phyloP scores from a whole-genome alignment of 2,888 invertebrate species.

The Sycophila texana region DNA sequence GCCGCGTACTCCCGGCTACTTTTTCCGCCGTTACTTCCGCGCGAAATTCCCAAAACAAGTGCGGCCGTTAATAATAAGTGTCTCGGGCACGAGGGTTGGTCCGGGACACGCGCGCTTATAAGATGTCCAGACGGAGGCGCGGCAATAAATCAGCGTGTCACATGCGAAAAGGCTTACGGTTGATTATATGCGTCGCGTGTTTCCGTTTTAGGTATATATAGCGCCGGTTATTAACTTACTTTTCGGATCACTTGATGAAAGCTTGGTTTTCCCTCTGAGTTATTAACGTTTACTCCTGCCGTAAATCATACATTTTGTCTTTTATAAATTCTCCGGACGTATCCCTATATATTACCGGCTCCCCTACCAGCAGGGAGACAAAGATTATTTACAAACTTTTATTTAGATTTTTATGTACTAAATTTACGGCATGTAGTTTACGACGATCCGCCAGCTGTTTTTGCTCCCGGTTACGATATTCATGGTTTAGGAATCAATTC shows the following conservation, averaged over 20 bases:
- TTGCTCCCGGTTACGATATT: too few species aligned
- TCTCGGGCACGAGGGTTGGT: not conserved
- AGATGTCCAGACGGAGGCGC: slow-evolving; percentile 9
- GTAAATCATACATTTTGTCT: not conserved
- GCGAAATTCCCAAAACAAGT: slow-evolving; percentile 10
- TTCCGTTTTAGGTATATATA: not conserved
- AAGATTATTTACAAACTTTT: too few species aligned
- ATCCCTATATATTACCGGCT: too few species aligned
- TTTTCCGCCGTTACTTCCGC: not conserved
- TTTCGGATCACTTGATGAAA: slow-evolving; percentile 6
- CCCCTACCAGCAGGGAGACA: too few species aligned
- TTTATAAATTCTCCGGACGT: slow-evolving; percentile 9
- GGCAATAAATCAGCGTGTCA: slow-evolving; percentile 37
- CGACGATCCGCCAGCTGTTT: too few species aligned
- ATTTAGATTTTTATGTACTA: too few species aligned
- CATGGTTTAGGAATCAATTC: too few species aligned
- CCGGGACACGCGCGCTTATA: slow-evolving; percentile 8
- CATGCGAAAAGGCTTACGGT: slow-evolving; percentile 23
- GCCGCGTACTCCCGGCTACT: too few species aligned
- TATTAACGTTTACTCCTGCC: slow-evolving; percentile 7
- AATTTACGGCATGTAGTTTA: too few species aligned
- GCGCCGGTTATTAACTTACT: slow-evolving; percentile 5
- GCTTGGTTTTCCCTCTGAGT: slow-evolving; percentile 8
- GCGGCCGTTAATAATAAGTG: slow-evolving; percentile 22
- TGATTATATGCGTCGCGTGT: slow-evolving; percentile 45